Base-by-base conservation (phyloP, 2,797 vertebrate genomes). In the Cynopterus sphinx region DNA sequence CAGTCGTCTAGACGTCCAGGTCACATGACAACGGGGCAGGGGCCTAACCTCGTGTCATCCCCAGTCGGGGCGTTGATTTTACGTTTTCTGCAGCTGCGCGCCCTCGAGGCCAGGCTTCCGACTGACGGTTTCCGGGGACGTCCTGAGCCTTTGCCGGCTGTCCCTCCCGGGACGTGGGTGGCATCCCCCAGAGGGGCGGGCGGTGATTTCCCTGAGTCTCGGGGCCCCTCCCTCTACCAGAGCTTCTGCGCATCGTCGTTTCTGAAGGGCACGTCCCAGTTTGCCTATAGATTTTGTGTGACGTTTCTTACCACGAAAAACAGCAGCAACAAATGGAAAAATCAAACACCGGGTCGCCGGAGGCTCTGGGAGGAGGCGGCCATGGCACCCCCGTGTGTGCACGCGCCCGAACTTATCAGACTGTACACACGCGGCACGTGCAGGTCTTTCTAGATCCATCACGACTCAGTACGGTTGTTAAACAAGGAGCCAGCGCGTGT, bases 101-200 rank as follows among this genome's bases (percentile, higher is more conserved):
- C 12, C 92, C 39, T 10, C 46, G 31, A 39, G 5, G 21, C 21
- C 9, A 0, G 3, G 8, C 7, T 9, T 19, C 17, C 28, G 2
- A 4, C 24, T 31, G 46, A 4, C 3, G 8, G 24, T 19, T 13
- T 22, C 17, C 1, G 0, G 28, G 21, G 75, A 12, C 3, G 9
- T 9, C 2, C 16, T 16, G 16, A 53, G 36, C 2, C 67, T 70
- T 41, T 26, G 59, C 3, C 0, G 3, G 4, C 1, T 21, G 55
- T 13, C 7, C 49, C 7, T 36, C 3, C 1, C 17, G 67, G 2
- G 22, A 4, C 24, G 2, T 6, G 33, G 1, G 1, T 0, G 5
- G 7, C 0, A 3, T n/a, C 9, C 19, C 9, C 12, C 28, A 57
- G 1, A 0, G 51, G 31, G 15, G 39, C 5, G 15, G 31, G 13